Conservation (phyloP, 1,140 invertebrate genomes). For the Homalodisca vitripennis region DNA sequence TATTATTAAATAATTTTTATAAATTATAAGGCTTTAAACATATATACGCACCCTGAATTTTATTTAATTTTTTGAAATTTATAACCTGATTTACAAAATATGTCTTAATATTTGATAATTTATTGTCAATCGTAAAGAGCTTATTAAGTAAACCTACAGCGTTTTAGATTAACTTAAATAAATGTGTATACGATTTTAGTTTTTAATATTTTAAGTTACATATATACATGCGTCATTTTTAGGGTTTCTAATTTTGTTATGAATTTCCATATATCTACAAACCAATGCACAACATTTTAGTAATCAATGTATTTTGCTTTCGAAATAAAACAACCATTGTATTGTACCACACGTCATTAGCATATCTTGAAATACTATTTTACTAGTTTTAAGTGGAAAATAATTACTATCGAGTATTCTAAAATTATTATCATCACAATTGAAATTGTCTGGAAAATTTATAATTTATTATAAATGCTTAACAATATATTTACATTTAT, state of each 20-base stretch:
- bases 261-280: neutral
- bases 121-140: no score
- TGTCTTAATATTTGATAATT: no score
- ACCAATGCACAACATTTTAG: neutral
- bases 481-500: constrained; percentile 1
- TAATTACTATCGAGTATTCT: neutral
- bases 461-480: constrained; percentile 22
- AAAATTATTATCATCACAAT: constrained; percentile 13
- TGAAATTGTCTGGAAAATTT: constrained; percentile 16
- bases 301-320: neutral
- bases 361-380: neutral
- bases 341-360: constrained; percentile 1
- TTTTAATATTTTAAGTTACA: neutral
- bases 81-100: no score
- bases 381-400: constrained; percentile 2
- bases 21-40: no score
- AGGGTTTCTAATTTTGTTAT: no score
- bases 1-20: no score
- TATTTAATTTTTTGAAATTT: no score
- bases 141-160: no score
- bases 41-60: no score
- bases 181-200: neutral
- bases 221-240: neutral
- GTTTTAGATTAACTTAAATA: neutral
- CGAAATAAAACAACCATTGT: neutral